A percentile compares a stretch with the other conserved stretches of the same genome.
These are phyloP conservation scores for Balanococcus diminutus DNA, from an alignment of 2,888 invertebrate species.

Conservation along the genomic window DNA sequence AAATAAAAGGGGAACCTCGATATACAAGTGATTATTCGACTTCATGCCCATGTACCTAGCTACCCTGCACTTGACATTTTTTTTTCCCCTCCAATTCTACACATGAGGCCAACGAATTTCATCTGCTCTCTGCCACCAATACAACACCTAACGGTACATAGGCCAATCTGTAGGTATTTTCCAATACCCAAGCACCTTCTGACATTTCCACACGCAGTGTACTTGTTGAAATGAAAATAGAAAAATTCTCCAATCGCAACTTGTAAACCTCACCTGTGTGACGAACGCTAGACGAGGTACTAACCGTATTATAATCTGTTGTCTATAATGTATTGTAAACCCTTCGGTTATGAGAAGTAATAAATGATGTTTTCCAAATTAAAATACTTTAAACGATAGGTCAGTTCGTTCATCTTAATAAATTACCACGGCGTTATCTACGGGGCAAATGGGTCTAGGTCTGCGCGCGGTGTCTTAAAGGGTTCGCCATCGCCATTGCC, in stretches of 20 bases:
- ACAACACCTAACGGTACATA: background rate
- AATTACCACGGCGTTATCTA: slow-evolving; percentile 53
- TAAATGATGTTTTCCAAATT: slow-evolving; percentile 55
- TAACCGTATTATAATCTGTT: slow-evolving; percentile 34
- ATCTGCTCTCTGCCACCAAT: background rate
- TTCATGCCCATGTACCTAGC: background rate
- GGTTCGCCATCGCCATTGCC: too few species aligned
- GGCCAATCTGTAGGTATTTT: too few species aligned
- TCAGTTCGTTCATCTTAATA: slow-evolving; percentile 55
- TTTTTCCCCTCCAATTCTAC: background rate
- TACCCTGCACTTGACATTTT: slow-evolving; percentile 35
- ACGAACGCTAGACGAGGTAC: background rate
- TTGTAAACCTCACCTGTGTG: slow-evolving; percentile 33
- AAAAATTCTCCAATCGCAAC: background rate
- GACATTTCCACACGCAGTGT: background rate
- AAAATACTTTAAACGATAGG: slow-evolving; percentile 52
- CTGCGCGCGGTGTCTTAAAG: slow-evolving; percentile 31
- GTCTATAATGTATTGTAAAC: slow-evolving; percentile 39
- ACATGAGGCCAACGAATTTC: background rate
- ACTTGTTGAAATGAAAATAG: slow-evolving; percentile 1
- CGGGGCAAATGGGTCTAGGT: slow-evolving; percentile 46
- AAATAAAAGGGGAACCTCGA: background rate
- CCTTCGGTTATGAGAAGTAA: slow-evolving; percentile 50
- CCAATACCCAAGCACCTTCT: background rate
- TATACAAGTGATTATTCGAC: slow-evolving; percentile 20